Base-by-base conservation (phyloP, 2,797 vertebrate genomes). In the Halcyon badia region DNA sequence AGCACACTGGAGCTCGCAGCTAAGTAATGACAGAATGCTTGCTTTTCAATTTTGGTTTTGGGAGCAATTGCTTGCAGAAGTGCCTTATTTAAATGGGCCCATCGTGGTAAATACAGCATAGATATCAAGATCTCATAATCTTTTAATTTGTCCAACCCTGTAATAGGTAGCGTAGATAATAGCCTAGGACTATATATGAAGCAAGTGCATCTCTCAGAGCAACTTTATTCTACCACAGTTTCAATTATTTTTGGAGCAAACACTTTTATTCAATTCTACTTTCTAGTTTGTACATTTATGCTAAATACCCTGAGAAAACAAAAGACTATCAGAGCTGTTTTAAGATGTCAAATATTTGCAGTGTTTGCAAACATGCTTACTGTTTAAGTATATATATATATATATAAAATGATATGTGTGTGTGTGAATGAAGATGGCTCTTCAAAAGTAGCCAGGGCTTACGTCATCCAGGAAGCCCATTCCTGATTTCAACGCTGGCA, bases 241-340 rank as follows among this genome's bases (percentile, higher is more conserved):
- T 96, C 71, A 94, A 64, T 91, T 96, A 68, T 71, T 95, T 97
- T 79, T 92, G 60, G 66, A 97, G 70, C 46, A 88, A 96, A 95
- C n/a, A 91, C 2, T 68, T 97, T 37, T 86, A 60, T 68, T 97
- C 58, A 65, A 24, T 97, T 97, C 91, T 82, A 20, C 60, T 95
- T 94, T 52, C 44, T 91, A 80, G 60, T 41, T 84, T 39, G 25
- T 62, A 88, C 26, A 6, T 69, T 78, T 69, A 79, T 81, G 65
- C 21, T 90, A 94, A 96, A 81, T 37, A 91, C 15, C 31, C 14
- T 31, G 24, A 46, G 76, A 95, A 96, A 86, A 54, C 58, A 83
- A 66, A 58, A 42, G 24, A 35, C 33, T 88, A 7, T 77, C 54
- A 93, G n/a, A 91, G 31, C 28, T 97, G 64, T 86, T n/a, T 73